These are phyloP conservation scores for Acestrorhynchus altus DNA, from an alignment of 2,797 vertebrate species.

Conservation along the genomic window DNA sequence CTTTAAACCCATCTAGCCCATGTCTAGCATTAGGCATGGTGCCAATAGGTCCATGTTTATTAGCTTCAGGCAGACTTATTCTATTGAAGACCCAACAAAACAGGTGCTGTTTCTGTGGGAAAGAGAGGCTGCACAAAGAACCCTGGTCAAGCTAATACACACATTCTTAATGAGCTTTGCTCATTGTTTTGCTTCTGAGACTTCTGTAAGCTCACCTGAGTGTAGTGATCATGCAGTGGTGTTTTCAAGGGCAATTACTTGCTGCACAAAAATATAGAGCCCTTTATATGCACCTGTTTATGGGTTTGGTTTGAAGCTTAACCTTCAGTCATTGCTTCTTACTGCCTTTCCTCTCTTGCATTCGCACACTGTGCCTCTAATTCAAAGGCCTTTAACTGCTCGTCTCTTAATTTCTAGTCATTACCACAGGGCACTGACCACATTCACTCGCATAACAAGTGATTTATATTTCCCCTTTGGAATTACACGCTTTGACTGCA, in stretches of 20 bases:
- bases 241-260: not conserved
- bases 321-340: constrained; percentile 44
- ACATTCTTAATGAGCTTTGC: too few relatives aligned
- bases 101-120: too few relatives aligned
- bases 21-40: too few relatives aligned
- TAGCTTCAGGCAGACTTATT: too few relatives aligned
- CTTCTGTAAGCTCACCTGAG: not conserved
- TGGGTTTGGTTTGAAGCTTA: constrained; percentile 16
- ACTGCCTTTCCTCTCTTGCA: not conserved
- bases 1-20: too few relatives aligned
- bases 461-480: constrained; percentile 38
- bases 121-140: too few relatives aligned
- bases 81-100: too few relatives aligned
- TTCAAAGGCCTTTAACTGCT: constrained; percentile 43
- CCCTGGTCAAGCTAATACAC: too few relatives aligned
- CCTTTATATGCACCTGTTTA: constrained; percentile 13
- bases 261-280: not conserved
- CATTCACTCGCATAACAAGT: constrained; percentile 29
- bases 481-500: constrained; percentile 22
- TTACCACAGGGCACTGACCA: constrained; percentile 37
- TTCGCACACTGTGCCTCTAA: constrained; percentile 37
- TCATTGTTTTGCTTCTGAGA: not conserved
- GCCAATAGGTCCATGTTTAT: too few relatives aligned
- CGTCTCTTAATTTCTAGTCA: constrained; percentile 34
- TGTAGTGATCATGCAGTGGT: not conserved